These are phyloP conservation scores for Pseudomyrmex sp. DNA, from an alignment of 1,140 invertebrate genomes.

Conservation along the genomic window DNA sequence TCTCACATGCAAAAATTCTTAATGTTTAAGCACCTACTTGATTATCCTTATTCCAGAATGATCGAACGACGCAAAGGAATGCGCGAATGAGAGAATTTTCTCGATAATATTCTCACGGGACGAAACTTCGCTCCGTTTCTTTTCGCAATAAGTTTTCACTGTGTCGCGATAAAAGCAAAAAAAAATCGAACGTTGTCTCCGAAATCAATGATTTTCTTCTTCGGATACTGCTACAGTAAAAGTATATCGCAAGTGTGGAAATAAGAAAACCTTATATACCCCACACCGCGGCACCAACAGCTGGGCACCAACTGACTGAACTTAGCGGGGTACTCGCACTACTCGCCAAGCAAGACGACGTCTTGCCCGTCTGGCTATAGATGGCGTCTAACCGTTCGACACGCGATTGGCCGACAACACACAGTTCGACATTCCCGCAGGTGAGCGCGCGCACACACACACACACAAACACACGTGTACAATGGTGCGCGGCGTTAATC, in stretches of 20 bases:
- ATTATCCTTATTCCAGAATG: background rate
- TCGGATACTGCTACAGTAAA: too few relatives aligned
- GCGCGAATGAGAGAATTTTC: background rate
- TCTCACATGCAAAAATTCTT: too few relatives aligned
- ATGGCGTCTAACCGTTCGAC: constrained; percentile 63
- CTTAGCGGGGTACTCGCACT: constrained; percentile 1
- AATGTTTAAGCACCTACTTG: too few relatives aligned
- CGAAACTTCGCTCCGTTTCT: background rate
- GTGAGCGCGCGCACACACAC: constrained; percentile 29
- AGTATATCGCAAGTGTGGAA: too few relatives aligned
- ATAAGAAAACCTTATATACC: too few relatives aligned
- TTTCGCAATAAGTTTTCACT: background rate
- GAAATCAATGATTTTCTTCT: too few relatives aligned
- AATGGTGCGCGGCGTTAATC: constrained; percentile 40
- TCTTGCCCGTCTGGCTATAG: constrained; percentile 23
- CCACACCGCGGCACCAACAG: constrained; percentile 1
- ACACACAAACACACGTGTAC: background rate
- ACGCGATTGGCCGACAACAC: constrained; percentile 60
- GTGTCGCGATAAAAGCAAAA: too few relatives aligned
- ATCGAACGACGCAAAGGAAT: background rate
- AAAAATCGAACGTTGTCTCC: background rate
- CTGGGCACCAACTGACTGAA: constrained; percentile 59
- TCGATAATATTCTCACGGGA: background rate
- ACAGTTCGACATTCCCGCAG: constrained; percentile 46
- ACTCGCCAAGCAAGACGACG: constrained; percentile 22